Evolutionary conservation across 2,113 vertebrate species (phyloP).

Genomic region (Psophia crepitans): DNA sequence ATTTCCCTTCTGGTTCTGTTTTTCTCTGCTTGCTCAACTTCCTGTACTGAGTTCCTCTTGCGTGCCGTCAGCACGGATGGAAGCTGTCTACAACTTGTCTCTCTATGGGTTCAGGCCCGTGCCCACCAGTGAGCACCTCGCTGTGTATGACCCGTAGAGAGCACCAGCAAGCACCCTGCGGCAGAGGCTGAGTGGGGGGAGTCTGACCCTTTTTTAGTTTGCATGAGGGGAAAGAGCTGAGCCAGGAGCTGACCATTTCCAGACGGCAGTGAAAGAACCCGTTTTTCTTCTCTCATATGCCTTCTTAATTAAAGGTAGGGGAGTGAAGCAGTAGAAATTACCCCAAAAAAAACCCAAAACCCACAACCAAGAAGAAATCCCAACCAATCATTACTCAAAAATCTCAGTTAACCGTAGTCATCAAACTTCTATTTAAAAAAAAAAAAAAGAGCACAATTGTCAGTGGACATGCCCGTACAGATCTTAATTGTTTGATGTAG

Average conservation of each 20-base stretch:
- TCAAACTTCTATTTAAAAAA: background rate
- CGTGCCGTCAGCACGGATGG: background rate
- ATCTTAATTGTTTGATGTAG: conserved; percentile 7
- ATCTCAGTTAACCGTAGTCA: background rate
- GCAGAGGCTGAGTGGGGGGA: background rate
- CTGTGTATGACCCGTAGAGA: background rate
- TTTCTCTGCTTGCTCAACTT: conserved; percentile 14
- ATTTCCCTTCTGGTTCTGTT: background rate
- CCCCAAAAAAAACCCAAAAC: too few species aligned
- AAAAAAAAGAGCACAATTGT: background rate
- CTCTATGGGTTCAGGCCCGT: background rate
- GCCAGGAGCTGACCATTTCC: background rate
- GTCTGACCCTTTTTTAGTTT: background rate
- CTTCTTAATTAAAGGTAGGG: background rate
- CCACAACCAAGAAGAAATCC: background rate
- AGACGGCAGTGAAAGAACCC: background rate
- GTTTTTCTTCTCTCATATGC: background rate
- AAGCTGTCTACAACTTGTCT: background rate
- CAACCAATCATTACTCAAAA: background rate
- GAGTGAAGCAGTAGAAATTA: background rate
- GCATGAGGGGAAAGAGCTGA: background rate
- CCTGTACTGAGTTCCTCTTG: background rate
- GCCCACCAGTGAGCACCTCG: background rate
- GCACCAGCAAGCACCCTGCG: background rate
- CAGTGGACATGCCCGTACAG: background rate